Percentiles rank a stretch among this genome's conserved stretches.
These are phyloP conservation scores for Brotula barbata DNA, from an alignment of 2,797 vertebrate genomes.

Conservation along the genomic window DNA sequence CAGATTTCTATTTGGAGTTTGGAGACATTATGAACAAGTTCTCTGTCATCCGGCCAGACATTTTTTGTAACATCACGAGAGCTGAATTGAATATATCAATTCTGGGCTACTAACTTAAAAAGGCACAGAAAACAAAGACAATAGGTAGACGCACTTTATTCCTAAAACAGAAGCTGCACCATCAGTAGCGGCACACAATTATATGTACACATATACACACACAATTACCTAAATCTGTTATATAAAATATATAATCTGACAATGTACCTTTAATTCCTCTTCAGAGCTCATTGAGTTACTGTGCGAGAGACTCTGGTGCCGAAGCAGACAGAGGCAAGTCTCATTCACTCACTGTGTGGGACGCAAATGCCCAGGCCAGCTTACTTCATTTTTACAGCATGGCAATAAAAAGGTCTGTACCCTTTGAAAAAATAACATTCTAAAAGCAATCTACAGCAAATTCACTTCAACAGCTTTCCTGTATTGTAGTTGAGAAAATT, in stretches of 20 bases:
- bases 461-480: conserved; percentile 80
- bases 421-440: conserved; percentile 99
- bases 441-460: conserved; percentile 99
- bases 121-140: conserved; percentile 26
- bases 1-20: too few relatives aligned
- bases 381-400: conserved; percentile 96
- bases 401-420: conserved; percentile 98
- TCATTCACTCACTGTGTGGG: conserved; percentile 95
- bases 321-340: conserved; percentile 97
- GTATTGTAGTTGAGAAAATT: conserved; percentile 96
- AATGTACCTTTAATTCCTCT: conserved; percentile 93
- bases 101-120: conserved; percentile 7
- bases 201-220: conserved; percentile 84
- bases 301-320: conserved; percentile 98
- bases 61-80: too few relatives aligned
- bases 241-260: conserved; percentile 99
- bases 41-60: background rate
- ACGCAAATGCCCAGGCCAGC: conserved; percentile 88
- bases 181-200: conserved; percentile 84
- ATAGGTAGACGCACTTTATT: conserved; percentile 86
- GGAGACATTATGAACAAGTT: too few relatives aligned
- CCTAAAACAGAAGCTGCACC: conserved; percentile 87
- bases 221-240: conserved; percentile 94
- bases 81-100: too few relatives aligned
- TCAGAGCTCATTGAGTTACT: conserved; percentile 99